These are phyloP conservation scores for Epizoanthus stellaris DNA, from an alignment of 92 coral and sea anemone genomes.

Conservation along the genomic window DNA sequence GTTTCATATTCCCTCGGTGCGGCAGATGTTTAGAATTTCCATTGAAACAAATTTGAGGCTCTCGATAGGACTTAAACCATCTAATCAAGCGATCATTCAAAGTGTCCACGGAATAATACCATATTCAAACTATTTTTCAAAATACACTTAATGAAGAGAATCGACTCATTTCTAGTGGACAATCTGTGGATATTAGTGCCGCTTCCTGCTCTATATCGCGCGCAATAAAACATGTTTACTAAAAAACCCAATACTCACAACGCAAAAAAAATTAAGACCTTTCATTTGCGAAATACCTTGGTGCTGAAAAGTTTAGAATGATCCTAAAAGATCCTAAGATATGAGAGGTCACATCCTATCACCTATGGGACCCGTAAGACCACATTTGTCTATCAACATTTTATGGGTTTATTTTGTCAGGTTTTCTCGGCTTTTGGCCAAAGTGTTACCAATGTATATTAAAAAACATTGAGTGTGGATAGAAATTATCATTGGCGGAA, in stretches of 20 bases:
- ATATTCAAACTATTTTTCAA: conserved; percentile 3
- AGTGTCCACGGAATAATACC: neutral
- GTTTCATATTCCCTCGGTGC: no score
- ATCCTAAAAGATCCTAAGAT: conserved; percentile 1
- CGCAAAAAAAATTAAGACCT: conserved; percentile 5
- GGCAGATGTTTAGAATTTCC: no score
- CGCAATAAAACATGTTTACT: conserved; percentile 17
- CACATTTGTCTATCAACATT: neutral
- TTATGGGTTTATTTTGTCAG: neutral
- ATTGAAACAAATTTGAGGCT: neutral
- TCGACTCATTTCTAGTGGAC: conserved; percentile 3
- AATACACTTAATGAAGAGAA: neutral
- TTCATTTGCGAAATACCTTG: neutral
- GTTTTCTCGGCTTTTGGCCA: neutral
- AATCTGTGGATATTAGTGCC: neutral
- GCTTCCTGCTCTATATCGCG: neutral
- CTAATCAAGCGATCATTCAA: neutral
- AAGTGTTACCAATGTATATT: neutral
- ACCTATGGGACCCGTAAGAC: neutral
- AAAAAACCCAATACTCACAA: neutral
- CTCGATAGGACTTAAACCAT: neutral
- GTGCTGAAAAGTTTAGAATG: conserved; percentile 18
- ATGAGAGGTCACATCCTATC: conserved; percentile 18
- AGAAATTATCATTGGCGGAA: neutral
- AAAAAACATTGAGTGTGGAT: neutral